Evolutionary conservation across 2,113 vertebrate species (phyloP), one percentile per base, ranked within the genome.

Genomic region (Clarias magur): DNA sequence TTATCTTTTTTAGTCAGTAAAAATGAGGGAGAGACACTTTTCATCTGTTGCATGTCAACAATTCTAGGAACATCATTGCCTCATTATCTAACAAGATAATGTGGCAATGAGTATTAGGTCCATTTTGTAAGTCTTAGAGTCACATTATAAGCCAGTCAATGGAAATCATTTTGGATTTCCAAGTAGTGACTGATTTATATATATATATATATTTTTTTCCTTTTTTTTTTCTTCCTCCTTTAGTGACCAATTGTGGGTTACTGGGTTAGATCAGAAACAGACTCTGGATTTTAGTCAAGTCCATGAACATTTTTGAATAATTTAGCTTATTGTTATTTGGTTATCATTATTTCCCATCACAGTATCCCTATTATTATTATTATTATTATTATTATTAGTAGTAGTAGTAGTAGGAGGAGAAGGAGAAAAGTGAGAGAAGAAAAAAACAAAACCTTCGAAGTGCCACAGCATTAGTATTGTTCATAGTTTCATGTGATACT

Each of bases 51-150:
- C 56, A 23, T 62, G 8, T 86, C 84, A 70, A 76, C 75, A 62
- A 19, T 75, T 67, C 23, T 62, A 63, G 48, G 10, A 54, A 80
- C 65, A 27, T 59, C 63, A n/a, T n/a, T n/a, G n/a, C n/a, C n/a
- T n/a, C n/a, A n/a, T n/a, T n/a, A n/a, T n/a, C n/a, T n/a, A 25
- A 7, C 30, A 42, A 63, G 63, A 68, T 89, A 89, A 89, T 78
- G 86, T 83, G 86, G 80, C 76, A 65, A 25, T 65, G 65, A 57
- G 72, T 23, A 70, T 83, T 85, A 53, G 53, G 27, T 82, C 17
- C 21, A 67, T 65, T 80, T 68, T 81, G 16, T 21, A 80, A 56
- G 60, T 30, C 30, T 11, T 62, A 42, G 12, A 54, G 23, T 80
- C 16, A 82, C 11, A 76, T 85, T 67, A 54, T 57, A 53, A 34